phyloP scores from a whole-genome alignment of 2,797 vertebrate species.

The Salarias fasciatus region DNA sequence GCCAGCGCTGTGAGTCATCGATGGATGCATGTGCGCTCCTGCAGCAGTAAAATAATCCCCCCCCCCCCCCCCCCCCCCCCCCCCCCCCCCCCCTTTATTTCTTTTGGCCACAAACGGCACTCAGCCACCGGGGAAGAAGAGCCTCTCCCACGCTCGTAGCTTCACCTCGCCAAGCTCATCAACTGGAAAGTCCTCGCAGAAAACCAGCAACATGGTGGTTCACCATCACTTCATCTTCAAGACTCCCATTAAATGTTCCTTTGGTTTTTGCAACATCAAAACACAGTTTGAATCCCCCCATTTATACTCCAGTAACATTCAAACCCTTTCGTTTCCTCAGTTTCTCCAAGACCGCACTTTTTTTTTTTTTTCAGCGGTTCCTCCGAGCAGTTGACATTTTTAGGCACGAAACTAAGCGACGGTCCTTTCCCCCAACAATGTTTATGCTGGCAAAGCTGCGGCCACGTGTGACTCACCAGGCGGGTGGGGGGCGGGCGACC shows the following conservation, averaged over 20 bases:
- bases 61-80: neutral
- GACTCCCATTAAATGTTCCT: slow-evolving; percentile 10
- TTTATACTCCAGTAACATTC: slow-evolving; percentile 39
- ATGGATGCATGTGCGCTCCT: slow-evolving; percentile 55
- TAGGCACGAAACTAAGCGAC: no score
- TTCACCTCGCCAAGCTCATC: slow-evolving; percentile 45
- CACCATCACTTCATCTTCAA: slow-evolving; percentile 14
- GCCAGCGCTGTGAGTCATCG: slow-evolving; percentile 74
- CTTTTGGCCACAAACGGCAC: slow-evolving; percentile 38
- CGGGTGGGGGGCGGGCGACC: no score
- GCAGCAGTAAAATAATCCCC: slow-evolving; percentile 36
- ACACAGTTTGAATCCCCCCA: slow-evolving; percentile 25
- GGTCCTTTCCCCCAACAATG: no score
- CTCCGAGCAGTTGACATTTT: slow-evolving; percentile 25
- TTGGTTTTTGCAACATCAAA: slow-evolving; percentile 38
- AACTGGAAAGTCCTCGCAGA: slow-evolving; percentile 43
- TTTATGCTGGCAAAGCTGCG: no score
- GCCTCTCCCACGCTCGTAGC: slow-evolving; percentile 47
- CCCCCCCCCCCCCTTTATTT: slow-evolving; percentile 44
- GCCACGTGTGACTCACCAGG: no score
- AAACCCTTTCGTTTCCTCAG: slow-evolving; percentile 24
- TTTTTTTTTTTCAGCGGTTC: slow-evolving; percentile 5
- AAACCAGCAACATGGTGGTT: slow-evolving; percentile 37
- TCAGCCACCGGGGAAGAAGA: slow-evolving; percentile 28
- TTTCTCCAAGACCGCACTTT: slow-evolving; percentile 20